These are phyloP conservation scores for Halictus ligatus DNA, from an alignment of 2,888 invertebrate genomes.

Conservation along the genomic window DNA sequence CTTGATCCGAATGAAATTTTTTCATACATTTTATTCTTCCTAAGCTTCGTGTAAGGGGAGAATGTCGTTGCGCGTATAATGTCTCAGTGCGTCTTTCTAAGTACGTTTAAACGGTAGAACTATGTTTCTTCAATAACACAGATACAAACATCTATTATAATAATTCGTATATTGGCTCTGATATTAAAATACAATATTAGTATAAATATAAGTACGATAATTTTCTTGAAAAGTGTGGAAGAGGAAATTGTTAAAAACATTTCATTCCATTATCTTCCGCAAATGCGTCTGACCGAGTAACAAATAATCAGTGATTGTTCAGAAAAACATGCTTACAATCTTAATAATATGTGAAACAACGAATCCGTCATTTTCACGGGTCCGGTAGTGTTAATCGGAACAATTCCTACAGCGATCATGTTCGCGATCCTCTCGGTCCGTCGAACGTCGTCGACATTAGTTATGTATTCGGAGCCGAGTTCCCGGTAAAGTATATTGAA, in stretches of 20 bases:
- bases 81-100: background rate
- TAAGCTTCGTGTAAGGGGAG: background rate
- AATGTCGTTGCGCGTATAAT: background rate
- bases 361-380: background rate
- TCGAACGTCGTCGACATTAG: slow-evolving; percentile 47
- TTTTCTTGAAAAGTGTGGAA: too few relatives aligned
- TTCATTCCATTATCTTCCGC: background rate
- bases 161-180: background rate
- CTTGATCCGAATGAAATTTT: background rate
- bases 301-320: background rate
- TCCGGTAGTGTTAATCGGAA: background rate
- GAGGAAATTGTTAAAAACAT: background rate
- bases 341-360: background rate
- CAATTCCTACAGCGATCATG: background rate
- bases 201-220: too few relatives aligned
- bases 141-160: too few relatives aligned
- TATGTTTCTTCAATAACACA: background rate
- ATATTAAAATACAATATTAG: background rate
- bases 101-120: background rate
- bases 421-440: slow-evolving; percentile 20
- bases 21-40: background rate
- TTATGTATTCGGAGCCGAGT: slow-evolving; percentile 59
- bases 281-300: too few relatives aligned
- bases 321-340: background rate
- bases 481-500: slow-evolving; percentile 54